Percentiles rank a stretch among this genome's conserved stretches.
phyloP scores from a whole-genome alignment of 2,797 vertebrate species.

The Onychomys arenicola region DNA sequence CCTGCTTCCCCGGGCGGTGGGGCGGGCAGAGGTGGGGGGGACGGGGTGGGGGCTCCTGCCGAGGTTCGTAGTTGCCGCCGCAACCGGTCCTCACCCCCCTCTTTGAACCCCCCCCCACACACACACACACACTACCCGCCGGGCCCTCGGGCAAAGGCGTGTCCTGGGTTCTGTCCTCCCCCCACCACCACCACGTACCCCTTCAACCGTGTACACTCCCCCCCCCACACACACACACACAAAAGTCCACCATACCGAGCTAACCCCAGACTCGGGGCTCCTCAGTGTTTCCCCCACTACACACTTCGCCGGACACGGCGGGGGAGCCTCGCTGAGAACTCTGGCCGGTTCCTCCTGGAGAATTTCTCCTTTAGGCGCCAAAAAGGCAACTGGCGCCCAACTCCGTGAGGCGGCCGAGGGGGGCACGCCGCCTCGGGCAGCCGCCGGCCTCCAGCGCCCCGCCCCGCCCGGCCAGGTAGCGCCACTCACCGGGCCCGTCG shows the following conservation, averaged over 20 bases:
- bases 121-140: slow-evolving; percentile 15
- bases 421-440: no score
- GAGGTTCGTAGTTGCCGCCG: slow-evolving; percentile 74
- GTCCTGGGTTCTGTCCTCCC: background rate
- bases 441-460: background rate
- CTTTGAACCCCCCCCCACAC: background rate
- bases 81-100: slow-evolving; percentile 57
- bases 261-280: background rate
- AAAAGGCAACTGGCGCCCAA: slow-evolving; percentile 53
- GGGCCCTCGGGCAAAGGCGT: slow-evolving; percentile 44
- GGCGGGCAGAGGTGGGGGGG: slow-evolving; percentile 58
- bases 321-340: background rate
- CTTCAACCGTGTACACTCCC: no score
- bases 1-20: background rate
- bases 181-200: background rate
- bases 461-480: slow-evolving; percentile 71
- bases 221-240: background rate
- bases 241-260: background rate
- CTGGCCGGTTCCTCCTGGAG: no score
- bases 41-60: slow-evolving; percentile 69
- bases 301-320: no score
- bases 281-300: background rate
- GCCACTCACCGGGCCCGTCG: background rate
- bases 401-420: background rate
- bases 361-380: background rate